Percentiles rank a stretch among this genome's conserved stretches.
Conservation (phyloP, 2,888 invertebrate species). For the Sminthurides aquaticus region DNA sequence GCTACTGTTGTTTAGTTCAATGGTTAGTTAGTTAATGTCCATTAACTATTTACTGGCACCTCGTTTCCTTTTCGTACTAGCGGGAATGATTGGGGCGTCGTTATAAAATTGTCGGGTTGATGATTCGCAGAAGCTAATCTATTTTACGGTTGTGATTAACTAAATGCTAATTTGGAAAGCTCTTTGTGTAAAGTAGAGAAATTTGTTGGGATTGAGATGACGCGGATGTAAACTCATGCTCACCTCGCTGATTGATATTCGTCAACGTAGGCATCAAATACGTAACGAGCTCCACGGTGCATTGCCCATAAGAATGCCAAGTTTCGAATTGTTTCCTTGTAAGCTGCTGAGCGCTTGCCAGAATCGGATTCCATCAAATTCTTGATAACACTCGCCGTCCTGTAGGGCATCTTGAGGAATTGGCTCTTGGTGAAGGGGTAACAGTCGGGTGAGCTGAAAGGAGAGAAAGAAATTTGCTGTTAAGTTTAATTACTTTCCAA, state of each 20-base stretch:
- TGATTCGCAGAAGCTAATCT: too few species aligned
- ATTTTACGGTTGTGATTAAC: too few species aligned
- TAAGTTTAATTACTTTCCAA: background rate
- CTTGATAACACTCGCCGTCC: constrained; percentile 37
- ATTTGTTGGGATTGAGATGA: too few species aligned
- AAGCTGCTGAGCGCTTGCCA: constrained; percentile 32
- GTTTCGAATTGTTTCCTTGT: constrained; percentile 43
- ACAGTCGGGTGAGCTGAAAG: constrained; percentile 40
- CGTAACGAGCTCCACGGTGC: constrained; percentile 44
- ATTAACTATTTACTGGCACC: too few species aligned
- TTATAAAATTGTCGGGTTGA: too few species aligned
- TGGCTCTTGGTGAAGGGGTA: constrained; percentile 40
- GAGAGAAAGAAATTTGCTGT: background rate
- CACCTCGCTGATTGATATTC: constrained; percentile 42
- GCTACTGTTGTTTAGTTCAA: too few species aligned
- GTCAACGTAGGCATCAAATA: constrained; percentile 44
- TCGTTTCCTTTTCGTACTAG: too few species aligned
- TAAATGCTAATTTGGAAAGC: too few species aligned
- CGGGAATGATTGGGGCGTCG: too few species aligned
- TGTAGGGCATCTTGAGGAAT: constrained; percentile 40
- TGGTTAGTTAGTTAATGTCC: too few species aligned
- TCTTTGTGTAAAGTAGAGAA: too few species aligned
- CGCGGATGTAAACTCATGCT: too few species aligned
- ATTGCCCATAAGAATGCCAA: constrained; percentile 45
- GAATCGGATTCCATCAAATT: constrained; percentile 33